These are phyloP conservation scores for Caenorhabditis inopinata DNA, from an alignment of 1,140 invertebrate genomes.

Conservation along the genomic window DNA sequence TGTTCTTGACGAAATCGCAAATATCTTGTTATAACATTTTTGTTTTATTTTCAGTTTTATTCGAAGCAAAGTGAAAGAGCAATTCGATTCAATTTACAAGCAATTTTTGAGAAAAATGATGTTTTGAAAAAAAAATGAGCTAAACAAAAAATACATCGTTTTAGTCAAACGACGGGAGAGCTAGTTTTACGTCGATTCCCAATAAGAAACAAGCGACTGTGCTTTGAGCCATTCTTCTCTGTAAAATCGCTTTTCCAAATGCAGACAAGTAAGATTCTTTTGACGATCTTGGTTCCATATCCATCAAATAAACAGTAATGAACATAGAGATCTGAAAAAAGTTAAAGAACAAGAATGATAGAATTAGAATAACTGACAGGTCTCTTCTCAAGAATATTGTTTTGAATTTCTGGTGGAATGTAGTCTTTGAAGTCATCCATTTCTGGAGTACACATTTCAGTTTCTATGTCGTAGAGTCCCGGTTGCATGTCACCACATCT, in stretches of 20 bases:
- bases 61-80: not conserved
- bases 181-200: constrained; percentile 63
- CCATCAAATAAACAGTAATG: constrained; percentile 66
- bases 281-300: constrained; percentile 61
- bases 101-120: not conserved
- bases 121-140: not conserved
- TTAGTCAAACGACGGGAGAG: constrained; percentile 41
- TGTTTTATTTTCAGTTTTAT: not conserved
- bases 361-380: constrained; percentile 50
- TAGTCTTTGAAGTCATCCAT: constrained; percentile 65
- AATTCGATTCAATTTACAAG: not conserved
- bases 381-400: constrained; percentile 65
- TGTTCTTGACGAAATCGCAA: not conserved
- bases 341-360: not conserved
- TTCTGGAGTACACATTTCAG: constrained; percentile 66
- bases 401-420: constrained; percentile 65
- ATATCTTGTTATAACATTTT: not conserved
- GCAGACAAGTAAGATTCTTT: constrained; percentile 64
- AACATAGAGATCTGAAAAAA: constrained; percentile 64
- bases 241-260: constrained; percentile 64
- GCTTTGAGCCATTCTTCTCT: constrained; percentile 63
- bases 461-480: constrained; percentile 65
- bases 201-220: constrained; percentile 65
- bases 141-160: not conserved
- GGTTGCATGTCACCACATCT: constrained; percentile 51